These are phyloP conservation scores for Pollenia labialis DNA, from an alignment of 2,888 invertebrate genomes.

Conservation along the genomic window DNA sequence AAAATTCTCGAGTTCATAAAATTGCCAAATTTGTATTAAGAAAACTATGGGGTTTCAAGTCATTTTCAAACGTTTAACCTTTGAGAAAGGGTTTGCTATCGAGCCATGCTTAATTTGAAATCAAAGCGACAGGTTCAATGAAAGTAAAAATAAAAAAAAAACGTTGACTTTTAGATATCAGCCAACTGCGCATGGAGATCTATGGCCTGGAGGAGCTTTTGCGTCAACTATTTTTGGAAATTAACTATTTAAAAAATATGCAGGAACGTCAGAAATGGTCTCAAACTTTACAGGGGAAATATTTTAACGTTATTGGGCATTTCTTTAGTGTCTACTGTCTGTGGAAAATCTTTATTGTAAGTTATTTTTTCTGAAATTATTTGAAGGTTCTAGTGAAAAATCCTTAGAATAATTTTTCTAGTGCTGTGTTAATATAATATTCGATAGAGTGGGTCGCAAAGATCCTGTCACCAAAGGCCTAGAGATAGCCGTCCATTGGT, in stretches of 20 bases:
- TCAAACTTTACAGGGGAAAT: constrained; percentile 97
- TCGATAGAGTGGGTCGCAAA: constrained; percentile 98
- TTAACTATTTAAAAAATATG: constrained; percentile 96
- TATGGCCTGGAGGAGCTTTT: constrained; percentile 95
- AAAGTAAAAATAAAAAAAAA: not conserved
- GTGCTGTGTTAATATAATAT: constrained; percentile 99
- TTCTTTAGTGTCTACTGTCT: constrained; percentile 99
- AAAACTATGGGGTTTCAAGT: too few species aligned
- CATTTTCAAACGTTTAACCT: too few species aligned
- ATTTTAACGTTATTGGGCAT: constrained; percentile 98
- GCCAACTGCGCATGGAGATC: constrained; percentile 93
- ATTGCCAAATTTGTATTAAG: too few species aligned
- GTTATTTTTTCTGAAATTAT: constrained; percentile 80
- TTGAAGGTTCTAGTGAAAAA: not conserved
- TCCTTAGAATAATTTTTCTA: constrained; percentile 80
- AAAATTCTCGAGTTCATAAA: too few species aligned
- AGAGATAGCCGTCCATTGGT: constrained; percentile 98
- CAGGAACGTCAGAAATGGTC: constrained; percentile 97
- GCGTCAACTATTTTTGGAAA: constrained; percentile 97
- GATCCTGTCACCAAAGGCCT: constrained; percentile 98
- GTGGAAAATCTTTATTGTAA: constrained; percentile 99
- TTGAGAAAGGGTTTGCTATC: too few species aligned
- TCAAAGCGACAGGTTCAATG: too few species aligned
- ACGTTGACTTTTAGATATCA: constrained; percentile 87
- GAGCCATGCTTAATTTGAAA: too few species aligned